phyloP scores from a whole-genome alignment of 2,797 vertebrate genomes.

The Coregonus sp. region DNA sequence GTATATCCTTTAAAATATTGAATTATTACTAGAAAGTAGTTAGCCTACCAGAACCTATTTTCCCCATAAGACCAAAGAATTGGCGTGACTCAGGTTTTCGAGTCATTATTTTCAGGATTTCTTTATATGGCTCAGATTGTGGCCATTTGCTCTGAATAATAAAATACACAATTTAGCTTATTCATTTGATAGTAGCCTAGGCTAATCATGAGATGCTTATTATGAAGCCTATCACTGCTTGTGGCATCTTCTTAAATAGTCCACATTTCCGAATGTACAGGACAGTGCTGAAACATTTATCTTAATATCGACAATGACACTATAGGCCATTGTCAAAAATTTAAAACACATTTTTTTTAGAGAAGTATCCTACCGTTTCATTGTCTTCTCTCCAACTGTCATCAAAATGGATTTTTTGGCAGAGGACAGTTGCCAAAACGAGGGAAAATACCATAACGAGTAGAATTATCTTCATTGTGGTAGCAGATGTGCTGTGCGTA shows the following conservation, averaged over 20 bases:
- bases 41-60: conserved; percentile 78
- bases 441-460: conserved; percentile 71
- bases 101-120: conserved; percentile 79
- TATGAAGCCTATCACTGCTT: not conserved
- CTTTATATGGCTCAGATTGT: conserved; percentile 70
- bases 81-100: conserved; percentile 79
- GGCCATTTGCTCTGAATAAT: conserved; percentile 74
- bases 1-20: not conserved
- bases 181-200: not conserved
- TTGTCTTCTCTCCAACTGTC: conserved; percentile 70
- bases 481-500: conserved; percentile 23
- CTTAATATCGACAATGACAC: too few relatives aligned
- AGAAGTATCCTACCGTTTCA: conserved; percentile 57
- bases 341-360: not conserved
- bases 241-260: too few relatives aligned
- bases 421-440: conserved; percentile 71
- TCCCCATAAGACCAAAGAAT: conserved; percentile 81
- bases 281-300: too few relatives aligned
- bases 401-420: conserved; percentile 67
- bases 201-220: not conserved
- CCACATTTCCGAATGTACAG: too few relatives aligned
- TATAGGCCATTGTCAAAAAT: not conserved
- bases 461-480: conserved; percentile 74
- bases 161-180: not conserved
- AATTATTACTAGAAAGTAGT: not conserved